A percentile compares a stretch with the other conserved stretches of the same genome.
Conservation (phyloP, 2,797 vertebrate species). For the Liparis tanakae region DNA sequence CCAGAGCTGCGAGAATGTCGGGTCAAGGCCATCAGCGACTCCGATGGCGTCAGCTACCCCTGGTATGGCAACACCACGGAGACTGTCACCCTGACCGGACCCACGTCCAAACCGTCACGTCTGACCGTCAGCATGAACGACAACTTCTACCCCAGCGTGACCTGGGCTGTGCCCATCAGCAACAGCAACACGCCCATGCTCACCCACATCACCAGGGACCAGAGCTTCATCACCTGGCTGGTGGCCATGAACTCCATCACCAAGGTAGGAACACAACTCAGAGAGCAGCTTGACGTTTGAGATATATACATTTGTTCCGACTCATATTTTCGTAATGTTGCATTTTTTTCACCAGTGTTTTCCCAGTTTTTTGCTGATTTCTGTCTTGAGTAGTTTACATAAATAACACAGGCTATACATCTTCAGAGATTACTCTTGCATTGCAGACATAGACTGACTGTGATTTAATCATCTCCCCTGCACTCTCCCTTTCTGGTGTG, state of each 20-base stretch:
- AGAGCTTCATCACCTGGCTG: slow-evolving; percentile 99
- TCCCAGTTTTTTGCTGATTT: not conserved
- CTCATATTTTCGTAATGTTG: not conserved
- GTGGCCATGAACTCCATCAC: slow-evolving; percentile 97
- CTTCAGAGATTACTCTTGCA: slow-evolving; percentile 7
- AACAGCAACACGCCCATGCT: slow-evolving; percentile 96
- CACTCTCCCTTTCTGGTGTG: slow-evolving; percentile 50
- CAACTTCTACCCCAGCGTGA: slow-evolving; percentile 99
- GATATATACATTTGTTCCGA: not conserved
- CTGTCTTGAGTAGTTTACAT: slow-evolving; percentile 6
- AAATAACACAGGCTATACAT: not conserved
- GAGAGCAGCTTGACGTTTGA: not conserved
- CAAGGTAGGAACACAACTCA: slow-evolving; percentile 76
- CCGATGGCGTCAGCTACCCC: slow-evolving; percentile 98
- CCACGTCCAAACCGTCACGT: slow-evolving; percentile 95
- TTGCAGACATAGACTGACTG: slow-evolving; percentile 32
- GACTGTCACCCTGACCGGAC: slow-evolving; percentile 95
- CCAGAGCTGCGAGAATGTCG: slow-evolving; percentile 95
- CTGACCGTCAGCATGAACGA: slow-evolving; percentile 99
- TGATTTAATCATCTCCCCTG: slow-evolving; percentile 38
- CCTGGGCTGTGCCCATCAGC: slow-evolving; percentile 98
- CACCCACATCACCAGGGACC: slow-evolving; percentile 97
- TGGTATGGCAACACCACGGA: slow-evolving; percentile 99
- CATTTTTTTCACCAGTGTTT: slow-evolving; percentile 4
- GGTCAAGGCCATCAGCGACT: slow-evolving; percentile 98